phyloP scores from a whole-genome alignment of 2,888 invertebrate genomes.

The Leptopterna dolabrata region DNA sequence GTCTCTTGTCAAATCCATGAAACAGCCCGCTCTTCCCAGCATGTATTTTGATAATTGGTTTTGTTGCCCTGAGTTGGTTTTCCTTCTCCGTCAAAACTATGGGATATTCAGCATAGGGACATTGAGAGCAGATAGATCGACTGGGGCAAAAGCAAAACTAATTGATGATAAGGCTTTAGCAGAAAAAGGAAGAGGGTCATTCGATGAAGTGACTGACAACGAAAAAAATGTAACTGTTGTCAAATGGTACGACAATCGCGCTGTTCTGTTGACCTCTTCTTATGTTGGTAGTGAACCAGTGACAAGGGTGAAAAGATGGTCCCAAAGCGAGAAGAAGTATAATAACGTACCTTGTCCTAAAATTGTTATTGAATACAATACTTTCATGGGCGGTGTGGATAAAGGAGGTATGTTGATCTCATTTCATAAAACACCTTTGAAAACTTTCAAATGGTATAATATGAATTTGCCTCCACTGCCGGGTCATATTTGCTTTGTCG shows the following conservation, averaged over 20 bases:
- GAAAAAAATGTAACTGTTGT: slow-evolving; percentile 32
- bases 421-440: slow-evolving; percentile 4
- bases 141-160: background rate
- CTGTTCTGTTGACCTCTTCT: slow-evolving; percentile 57
- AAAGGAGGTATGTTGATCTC: slow-evolving; percentile 10
- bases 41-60: slow-evolving; percentile 54
- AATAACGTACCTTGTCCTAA: background rate
- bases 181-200: background rate
- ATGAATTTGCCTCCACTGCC: too few species aligned
- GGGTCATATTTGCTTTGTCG: too few species aligned
- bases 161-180: background rate
- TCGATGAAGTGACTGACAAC: slow-evolving; percentile 15
- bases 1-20: slow-evolving; percentile 61
- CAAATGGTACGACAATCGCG: slow-evolving; percentile 62
- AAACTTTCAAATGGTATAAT: slow-evolving; percentile 38
- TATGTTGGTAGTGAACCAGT: slow-evolving; percentile 56
- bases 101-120: slow-evolving; percentile 59
- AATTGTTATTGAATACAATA: slow-evolving; percentile 35
- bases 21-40: slow-evolving; percentile 49
- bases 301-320: slow-evolving; percentile 5
- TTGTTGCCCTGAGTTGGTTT: slow-evolving; percentile 46
- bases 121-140: background rate
- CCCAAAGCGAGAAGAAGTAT: background rate
- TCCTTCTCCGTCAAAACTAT: slow-evolving; percentile 54
- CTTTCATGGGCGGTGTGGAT: slow-evolving; percentile 41